Conservation (phyloP, 2,797 vertebrate genomes). For the Neosalanx taihuensis region DNA sequence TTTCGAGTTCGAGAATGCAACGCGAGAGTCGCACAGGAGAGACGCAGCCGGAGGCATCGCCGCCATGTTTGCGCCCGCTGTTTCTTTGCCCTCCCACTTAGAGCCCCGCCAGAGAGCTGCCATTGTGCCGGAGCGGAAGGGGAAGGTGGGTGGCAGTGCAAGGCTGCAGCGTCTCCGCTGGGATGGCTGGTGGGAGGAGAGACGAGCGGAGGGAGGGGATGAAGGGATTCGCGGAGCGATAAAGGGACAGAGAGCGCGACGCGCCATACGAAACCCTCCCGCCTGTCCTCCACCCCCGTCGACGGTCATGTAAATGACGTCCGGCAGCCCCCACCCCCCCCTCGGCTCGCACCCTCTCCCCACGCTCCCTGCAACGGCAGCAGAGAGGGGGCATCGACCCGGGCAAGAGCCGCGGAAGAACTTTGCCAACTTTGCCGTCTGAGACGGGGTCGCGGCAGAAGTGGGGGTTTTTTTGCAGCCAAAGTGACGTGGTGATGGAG, state of each 20-base stretch:
- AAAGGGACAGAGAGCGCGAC: constrained; percentile 6
- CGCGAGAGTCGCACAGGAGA: no score
- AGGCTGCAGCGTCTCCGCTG: constrained; percentile 54
- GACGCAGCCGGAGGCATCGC: not conserved
- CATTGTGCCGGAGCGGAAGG: constrained; percentile 57
- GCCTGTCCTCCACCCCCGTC: not conserved
- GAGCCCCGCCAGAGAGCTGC: constrained; percentile 52
- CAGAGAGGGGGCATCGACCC: no score
- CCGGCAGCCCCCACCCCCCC: not conserved
- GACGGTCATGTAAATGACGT: constrained; percentile 14
- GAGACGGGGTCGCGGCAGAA: constrained; percentile 45
- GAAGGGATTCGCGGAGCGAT: not conserved
- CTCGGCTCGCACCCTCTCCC: not conserved
- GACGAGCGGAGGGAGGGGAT: not conserved
- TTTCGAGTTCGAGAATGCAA: no score
- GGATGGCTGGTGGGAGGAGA: constrained; percentile 44
- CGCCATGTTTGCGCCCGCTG: constrained; percentile 37
- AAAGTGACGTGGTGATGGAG: constrained; percentile 38
- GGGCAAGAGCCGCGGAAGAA: constrained; percentile 53
- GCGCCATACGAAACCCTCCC: not conserved
- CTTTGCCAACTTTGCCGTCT: constrained; percentile 49
- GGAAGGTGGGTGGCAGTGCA: constrained; percentile 62
- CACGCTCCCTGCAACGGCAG: constrained; percentile 2
- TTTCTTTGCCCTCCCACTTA: constrained; percentile 53
- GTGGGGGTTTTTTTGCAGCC: constrained; percentile 31